Base-by-base conservation (phyloP, 2,113 vertebrate genomes). In the Ancistrus triradiatus region DNA sequence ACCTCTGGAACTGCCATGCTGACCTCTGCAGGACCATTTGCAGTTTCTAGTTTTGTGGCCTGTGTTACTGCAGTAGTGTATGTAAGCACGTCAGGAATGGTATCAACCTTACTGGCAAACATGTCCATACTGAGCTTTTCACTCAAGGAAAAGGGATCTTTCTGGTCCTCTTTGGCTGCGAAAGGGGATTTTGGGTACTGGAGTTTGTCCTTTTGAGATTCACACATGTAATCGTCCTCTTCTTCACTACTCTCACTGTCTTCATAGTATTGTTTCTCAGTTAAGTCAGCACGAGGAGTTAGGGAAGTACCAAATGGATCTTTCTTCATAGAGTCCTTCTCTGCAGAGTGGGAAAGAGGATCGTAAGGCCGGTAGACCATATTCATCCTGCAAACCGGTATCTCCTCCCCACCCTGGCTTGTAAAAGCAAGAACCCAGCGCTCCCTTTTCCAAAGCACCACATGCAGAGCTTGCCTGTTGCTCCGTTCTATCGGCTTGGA, bases 21-120 rank as follows among this genome's bases (percentile, higher is more conserved):
- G 73, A 89, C 86, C 75, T 95, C 92, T 15, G 86, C 86, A 11
- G 90, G 90, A 18, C 92, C 90, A 6, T 95, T 97, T 66, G 87
- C 73, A 52, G 87, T 74, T 10, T 87, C 88, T 18, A 72, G 66
- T 66, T 88, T 73, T 17, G 65, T 66, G 2, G 60, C 61, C 55
- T 84, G 66, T 1, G 77, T 81, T 7, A 79, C 65, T 7, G 59
- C 73, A 3, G 77, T 62, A 70, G 82, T 66, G 68, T 89, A 88
- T 21, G 83, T 74, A 5, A 88, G 43, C 18, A 82, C 79, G 69
- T 88, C 83, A 8, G 90, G 80, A 14, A 85, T 70, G 3, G 51
- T 24, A 21, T 60, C 64, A 11, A 53, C 42, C 42, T 80, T 81
- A 42, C 69, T 74, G 38, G 62, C 50, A 2, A 59, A 37, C 24